Evolutionary conservation across 2,888 invertebrate species (phyloP).

Genomic region (Netelia melanura): DNA sequence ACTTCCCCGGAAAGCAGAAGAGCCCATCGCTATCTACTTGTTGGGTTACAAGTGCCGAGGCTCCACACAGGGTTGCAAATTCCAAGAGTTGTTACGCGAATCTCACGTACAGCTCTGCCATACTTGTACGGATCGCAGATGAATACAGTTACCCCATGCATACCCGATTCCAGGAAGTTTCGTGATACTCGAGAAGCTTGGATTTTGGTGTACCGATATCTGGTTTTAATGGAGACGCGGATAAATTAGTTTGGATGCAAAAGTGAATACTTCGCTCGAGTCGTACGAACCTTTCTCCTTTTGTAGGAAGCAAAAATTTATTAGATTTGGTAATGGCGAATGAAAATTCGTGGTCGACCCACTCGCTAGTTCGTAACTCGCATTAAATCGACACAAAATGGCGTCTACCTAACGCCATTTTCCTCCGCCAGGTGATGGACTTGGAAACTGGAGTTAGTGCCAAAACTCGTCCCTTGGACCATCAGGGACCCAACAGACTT

Average conservation of each 20-base stretch:
- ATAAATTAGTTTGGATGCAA: not conserved
- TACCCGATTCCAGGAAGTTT: not conserved
- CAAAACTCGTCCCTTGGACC: too few species aligned
- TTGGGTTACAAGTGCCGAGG: conserved; percentile 30
- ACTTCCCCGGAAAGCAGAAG: conserved; percentile 57
- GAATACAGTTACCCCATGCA: conserved; percentile 10
- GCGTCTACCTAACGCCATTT: too few species aligned
- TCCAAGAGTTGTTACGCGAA: conserved; percentile 31
- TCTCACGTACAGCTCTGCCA: conserved; percentile 4
- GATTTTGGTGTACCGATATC: not conserved
- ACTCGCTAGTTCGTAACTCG: too few species aligned
- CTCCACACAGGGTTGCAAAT: conserved; percentile 35
- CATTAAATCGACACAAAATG: too few species aligned
- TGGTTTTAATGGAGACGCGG: not conserved
- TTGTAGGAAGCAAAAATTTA: too few species aligned
- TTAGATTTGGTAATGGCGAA: too few species aligned
- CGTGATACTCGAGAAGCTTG: not conserved
- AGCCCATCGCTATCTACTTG: conserved; percentile 51
- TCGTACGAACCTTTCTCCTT: too few species aligned
- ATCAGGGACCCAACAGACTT: too few species aligned
- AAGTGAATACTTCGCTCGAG: too few species aligned
- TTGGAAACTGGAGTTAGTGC: too few species aligned
- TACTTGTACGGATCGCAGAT: conserved; percentile 13
- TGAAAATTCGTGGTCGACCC: too few species aligned
- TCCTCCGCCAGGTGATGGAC: too few species aligned